These are phyloP conservation scores for Agriopis marginaria DNA, from an alignment of 2,888 invertebrate species.

Conservation along the genomic window DNA sequence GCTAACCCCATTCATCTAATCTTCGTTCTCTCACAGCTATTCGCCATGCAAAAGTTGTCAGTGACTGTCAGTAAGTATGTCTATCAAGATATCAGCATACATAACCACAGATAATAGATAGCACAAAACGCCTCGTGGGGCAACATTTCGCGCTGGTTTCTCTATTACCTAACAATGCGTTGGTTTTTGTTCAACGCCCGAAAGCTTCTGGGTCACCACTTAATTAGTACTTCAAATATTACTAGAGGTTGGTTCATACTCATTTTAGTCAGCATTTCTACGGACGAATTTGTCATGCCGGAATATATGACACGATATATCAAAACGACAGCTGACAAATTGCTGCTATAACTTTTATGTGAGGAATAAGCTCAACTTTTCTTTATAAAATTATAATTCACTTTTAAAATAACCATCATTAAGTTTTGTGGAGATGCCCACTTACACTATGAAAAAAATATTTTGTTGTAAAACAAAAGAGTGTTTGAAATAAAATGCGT, in stretches of 20 bases:
- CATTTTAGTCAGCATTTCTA: neutral
- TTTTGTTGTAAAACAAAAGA: conserved; percentile 1
- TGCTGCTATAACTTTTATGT: neutral
- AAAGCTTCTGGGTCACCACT: conserved; percentile 54
- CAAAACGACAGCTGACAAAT: neutral
- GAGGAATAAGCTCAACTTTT: too few relatives aligned
- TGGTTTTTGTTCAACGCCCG: conserved; percentile 52
- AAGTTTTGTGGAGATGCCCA: neutral
- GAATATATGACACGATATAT: neutral
- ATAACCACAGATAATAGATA: conserved; percentile 37
- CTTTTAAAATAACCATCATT: neutral
- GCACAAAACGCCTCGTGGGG: conserved; percentile 54
- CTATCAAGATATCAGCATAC: conserved; percentile 14
- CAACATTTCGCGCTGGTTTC: conserved; percentile 70
- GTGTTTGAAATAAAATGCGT: conserved; percentile 14
- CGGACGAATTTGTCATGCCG: neutral
- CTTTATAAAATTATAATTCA: too few relatives aligned
- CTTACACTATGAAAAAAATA: neutral
- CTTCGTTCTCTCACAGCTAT: too few relatives aligned
- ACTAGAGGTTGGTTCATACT: conserved; percentile 23
- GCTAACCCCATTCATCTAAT: too few relatives aligned
- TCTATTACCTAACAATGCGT: conserved; percentile 72
- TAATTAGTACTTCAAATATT: conserved; percentile 48
- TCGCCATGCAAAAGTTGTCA: neutral
- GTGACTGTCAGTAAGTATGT: neutral